Base-by-base conservation (phyloP, 2,797 vertebrate species). In the Esox masquinongy region DNA sequence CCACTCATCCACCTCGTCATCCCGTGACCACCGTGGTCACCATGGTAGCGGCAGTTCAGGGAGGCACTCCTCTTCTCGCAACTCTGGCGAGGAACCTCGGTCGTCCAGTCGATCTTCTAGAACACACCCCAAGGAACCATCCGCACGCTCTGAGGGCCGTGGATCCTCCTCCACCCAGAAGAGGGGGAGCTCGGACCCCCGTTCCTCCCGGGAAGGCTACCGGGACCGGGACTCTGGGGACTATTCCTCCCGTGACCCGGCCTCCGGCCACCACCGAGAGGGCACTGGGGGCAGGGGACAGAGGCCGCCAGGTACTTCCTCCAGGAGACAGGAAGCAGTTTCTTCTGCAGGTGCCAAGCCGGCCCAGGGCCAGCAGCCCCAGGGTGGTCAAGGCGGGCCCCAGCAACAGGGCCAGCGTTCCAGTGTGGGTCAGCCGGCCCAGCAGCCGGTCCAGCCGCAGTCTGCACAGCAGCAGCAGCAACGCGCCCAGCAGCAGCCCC, bases 1-100 rank as follows among this genome's bases (percentile, higher is more conserved):
- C 4, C 95, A 95, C 31, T 93, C 94, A 72, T 92, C 95, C 75
- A 78, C 64, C 53, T 39, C 93, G 66, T 85, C 93, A 50, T 89
- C 96, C 81, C 95, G 97, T 8, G 97, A 99, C 68, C 96, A 98
- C 81, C 95, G 96, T 61, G 56, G 56, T 74, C 96, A 97, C 88
- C 97, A 99, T 1, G 88, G 95, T 76, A 94, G 94, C 77, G 95
- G 95, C 77, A 95, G 95, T 75, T 93, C 97, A 0, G 95, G 95
- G 74, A 96, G 96, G 84, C 98, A 99, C 66, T 83, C 94, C 1
- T 91, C 95, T 66, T 96, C 96, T 49, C 96, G 97, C 26, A 96
- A 99, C 29, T 17, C 94, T 0, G 76, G 94, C 0, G 97, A 99
- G 16, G 97, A 99, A 80, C 92, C 95, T 0, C 94, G 96, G 79